Conservation (phyloP, 2,113 vertebrate genomes). For the Menidia beryllina region DNA sequence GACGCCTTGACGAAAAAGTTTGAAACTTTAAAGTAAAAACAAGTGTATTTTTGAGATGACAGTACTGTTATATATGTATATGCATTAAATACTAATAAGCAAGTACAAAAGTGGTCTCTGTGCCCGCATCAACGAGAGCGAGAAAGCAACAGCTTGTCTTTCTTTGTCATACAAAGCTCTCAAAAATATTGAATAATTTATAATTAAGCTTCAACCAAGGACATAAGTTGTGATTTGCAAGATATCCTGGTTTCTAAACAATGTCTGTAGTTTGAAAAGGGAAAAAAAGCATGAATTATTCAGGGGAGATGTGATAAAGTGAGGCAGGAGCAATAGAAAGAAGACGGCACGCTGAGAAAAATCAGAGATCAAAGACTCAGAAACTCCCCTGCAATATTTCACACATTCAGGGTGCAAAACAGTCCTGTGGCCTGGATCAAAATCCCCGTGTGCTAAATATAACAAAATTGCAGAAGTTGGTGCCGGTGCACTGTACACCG, state of each 20-base stretch:
- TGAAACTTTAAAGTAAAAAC: neutral
- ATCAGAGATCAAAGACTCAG: slow-evolving; percentile 51
- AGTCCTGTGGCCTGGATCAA: slow-evolving; percentile 38
- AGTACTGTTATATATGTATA: slow-evolving; percentile 7
- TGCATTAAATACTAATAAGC: slow-evolving; percentile 12
- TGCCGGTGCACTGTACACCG: neutral
- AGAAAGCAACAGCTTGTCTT: slow-evolving; percentile 23
- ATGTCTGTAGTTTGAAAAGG: slow-evolving; percentile 32
- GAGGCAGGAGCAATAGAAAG: slow-evolving; percentile 28
- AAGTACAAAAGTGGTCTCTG: slow-evolving; percentile 13
- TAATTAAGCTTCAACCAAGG: slow-evolving; percentile 52
- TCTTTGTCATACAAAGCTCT: slow-evolving; percentile 23
- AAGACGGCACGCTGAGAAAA: slow-evolving; percentile 47
- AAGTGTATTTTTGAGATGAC: neutral
- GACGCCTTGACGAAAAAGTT: neutral
- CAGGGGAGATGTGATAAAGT: slow-evolving; percentile 49
- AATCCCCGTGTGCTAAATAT: slow-evolving; percentile 20
- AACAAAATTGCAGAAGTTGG: slow-evolving; percentile 5
- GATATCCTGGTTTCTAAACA: slow-evolving; percentile 59
- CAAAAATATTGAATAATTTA: slow-evolving; percentile 58
- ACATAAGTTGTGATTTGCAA: slow-evolving; percentile 48
- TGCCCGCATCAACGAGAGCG: slow-evolving; percentile 15
- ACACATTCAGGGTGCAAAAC: slow-evolving; percentile 37
- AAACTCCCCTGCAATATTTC: slow-evolving; percentile 47
- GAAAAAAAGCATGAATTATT: slow-evolving; percentile 60